Base-by-base conservation (phyloP, 2,888 invertebrate genomes). In the Xanthia togata region DNA sequence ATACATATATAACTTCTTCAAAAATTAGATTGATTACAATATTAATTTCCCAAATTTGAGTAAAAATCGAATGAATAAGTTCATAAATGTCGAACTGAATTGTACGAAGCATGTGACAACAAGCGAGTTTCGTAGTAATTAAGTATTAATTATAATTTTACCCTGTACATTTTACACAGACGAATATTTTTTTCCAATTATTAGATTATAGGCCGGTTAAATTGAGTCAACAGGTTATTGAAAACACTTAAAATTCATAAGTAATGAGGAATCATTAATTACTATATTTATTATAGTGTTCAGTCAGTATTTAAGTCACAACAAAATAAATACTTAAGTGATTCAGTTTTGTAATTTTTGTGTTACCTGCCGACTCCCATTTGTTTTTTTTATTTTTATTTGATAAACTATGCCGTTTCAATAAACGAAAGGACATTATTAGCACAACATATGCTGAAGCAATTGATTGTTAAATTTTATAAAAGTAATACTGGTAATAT, bases 141-240 rank as follows among this genome's bases (percentile, higher is more conserved):
- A 88, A 90, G 78, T 83, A 88, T 91, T 84, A 77, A 86, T 73
- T 90, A 90, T 89, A 91, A 90, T 91, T 90, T 94, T 95, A 95
- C 95, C 95, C 95, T 95, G 95, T 96, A 93, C 91, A 94, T 89
- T 91, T 93, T 87, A 83, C 86, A 89, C 87, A 92, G 89, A 90
- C 81, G 78, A 79, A 75, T 87, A 12, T 11, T 71, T 79, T 65
- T 71, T 76, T 50, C 69, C 70, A 79, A 80, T 76, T 38, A 75
- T 78, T 75, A 78, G 38, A 69, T 65, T 74, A 70, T 81, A 88
- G 85, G 83, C 88, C 85, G 82, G 78, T 63, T 80, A 55, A 35
- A 57, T 64, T 67, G 69, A 71, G 76, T 71, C 79, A 70, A 57
- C 76, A 80, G 76, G 55, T 23, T 47, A 65, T 55, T n/a, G 17